Percentiles rank a stretch among this genome's conserved stretches.
These are phyloP conservation scores for Cotesia glomerata DNA, from an alignment of 1,140 invertebrate species.

Conservation along the genomic window DNA sequence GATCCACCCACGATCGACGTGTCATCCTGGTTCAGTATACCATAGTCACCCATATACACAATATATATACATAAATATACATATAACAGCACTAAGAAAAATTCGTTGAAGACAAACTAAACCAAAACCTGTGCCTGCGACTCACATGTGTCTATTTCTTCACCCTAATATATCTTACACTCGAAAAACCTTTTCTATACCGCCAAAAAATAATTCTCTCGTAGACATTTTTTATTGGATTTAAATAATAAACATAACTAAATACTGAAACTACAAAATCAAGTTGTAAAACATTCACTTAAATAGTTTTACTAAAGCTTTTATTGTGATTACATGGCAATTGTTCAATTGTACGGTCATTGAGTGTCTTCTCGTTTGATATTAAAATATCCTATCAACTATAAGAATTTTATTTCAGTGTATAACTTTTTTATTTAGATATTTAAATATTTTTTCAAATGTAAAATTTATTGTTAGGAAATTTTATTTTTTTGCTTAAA, in stretches of 20 bases:
- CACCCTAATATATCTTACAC: not conserved
- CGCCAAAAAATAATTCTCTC: not conserved
- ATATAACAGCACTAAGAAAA: not conserved
- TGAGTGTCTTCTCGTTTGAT: constrained; percentile 49
- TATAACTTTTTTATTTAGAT: not conserved
- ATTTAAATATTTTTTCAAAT: too few relatives aligned
- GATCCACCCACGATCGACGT: constrained; percentile 30
- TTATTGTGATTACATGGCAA: constrained; percentile 64
- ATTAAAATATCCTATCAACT: not conserved
- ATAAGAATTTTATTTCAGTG: not conserved
- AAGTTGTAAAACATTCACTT: not conserved
- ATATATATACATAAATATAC: not conserved
- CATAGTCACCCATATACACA: not conserved
- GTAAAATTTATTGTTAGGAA: too few relatives aligned
- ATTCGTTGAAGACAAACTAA: constrained; percentile 19
- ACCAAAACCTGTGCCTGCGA: constrained; percentile 12
- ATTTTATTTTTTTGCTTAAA: too few relatives aligned
- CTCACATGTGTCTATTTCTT: constrained; percentile 23
- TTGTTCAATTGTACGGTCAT: constrained; percentile 62
- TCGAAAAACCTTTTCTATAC: not conserved
- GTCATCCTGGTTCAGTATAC: constrained; percentile 5
- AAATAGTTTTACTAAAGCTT: constrained; percentile 32
- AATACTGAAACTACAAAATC: not conserved
- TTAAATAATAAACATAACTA: not conserved
- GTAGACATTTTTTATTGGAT: not conserved